Percentiles rank a stretch among this genome's conserved stretches.
These are phyloP conservation scores for Pipa parva DNA, from an alignment of 2,113 vertebrate genomes.

Conservation along the genomic window DNA sequence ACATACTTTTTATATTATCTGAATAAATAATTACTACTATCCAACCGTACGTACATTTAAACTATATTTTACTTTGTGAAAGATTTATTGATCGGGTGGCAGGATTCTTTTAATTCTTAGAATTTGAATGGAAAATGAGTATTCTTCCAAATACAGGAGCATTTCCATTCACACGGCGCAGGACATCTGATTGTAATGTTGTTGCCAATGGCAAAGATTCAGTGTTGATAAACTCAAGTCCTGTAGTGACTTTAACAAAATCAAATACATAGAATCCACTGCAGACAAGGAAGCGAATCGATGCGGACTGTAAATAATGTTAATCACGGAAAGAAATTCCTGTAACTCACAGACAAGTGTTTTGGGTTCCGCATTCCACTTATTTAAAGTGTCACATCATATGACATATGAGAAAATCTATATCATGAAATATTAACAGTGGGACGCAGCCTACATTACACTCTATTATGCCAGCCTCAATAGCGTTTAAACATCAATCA, in stretches of 20 bases:
- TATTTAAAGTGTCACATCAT: conserved; percentile 34
- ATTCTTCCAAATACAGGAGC: too few relatives aligned
- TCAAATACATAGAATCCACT: not conserved
- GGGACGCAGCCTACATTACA: conserved; percentile 36
- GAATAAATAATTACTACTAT: too few relatives aligned
- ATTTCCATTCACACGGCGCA: too few relatives aligned
- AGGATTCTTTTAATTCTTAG: too few relatives aligned
- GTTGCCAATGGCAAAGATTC: too few relatives aligned
- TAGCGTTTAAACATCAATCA: conserved; percentile 44
- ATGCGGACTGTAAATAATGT: conserved; percentile 12
- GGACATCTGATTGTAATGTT: too few relatives aligned
- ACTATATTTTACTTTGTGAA: too few relatives aligned
- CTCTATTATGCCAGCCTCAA: conserved; percentile 42
- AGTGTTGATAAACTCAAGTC: not conserved
- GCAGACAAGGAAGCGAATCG: not conserved
- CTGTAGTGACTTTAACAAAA: not conserved
- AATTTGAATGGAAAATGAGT: too few relatives aligned
- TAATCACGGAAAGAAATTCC: conserved; percentile 9
- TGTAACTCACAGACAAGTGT: conserved; percentile 27
- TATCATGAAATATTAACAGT: conserved; percentile 44
- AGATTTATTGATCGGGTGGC: too few relatives aligned
- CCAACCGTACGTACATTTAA: too few relatives aligned
- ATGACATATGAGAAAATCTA: conserved; percentile 40
- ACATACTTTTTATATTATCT: too few relatives aligned
- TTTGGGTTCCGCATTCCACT: conserved; percentile 25